Percentiles rank a stretch among this genome's conserved stretches.
Evolutionary conservation across 2,797 vertebrate species (phyloP).

Genomic region (Lacerta viridis): DNA sequence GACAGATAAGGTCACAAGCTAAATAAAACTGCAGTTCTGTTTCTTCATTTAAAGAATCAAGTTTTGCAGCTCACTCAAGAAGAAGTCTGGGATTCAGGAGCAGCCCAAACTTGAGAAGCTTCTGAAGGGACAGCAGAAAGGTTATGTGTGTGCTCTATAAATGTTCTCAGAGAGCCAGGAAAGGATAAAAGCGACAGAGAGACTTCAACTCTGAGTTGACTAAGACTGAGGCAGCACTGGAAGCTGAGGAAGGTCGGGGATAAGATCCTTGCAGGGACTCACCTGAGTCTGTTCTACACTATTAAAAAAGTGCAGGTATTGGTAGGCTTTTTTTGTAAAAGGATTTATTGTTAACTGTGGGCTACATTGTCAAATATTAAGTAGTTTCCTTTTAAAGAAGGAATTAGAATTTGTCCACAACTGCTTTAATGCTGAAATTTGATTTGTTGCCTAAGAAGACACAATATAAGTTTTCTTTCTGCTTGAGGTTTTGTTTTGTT

Average conservation of each 20-base stretch:
- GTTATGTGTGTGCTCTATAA: too few species aligned
- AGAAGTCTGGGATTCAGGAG: constrained; percentile 95
- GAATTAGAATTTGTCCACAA: not conserved
- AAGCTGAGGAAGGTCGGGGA: constrained; percentile 98
- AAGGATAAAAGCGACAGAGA: constrained; percentile 92
- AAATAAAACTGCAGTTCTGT: not conserved
- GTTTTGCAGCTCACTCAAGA: constrained; percentile 95
- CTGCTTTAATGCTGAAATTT: not conserved
- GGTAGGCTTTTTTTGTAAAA: too few species aligned
- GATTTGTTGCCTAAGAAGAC: not conserved
- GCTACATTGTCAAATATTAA: not conserved
- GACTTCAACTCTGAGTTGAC: constrained; percentile 97
- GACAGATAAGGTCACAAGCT: not conserved
- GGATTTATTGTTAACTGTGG: not conserved
- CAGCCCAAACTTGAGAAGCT: constrained; percentile 95
- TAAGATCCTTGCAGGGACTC: constrained; percentile 97
- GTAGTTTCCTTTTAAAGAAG: not conserved
- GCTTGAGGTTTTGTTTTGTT: not conserved
- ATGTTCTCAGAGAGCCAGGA: constrained; percentile 94
- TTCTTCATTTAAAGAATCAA: constrained; percentile 84
- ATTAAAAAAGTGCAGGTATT: constrained; percentile 96
- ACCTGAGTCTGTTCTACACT: too few species aligned
- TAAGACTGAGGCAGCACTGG: constrained; percentile 95
- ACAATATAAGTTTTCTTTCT: not conserved
- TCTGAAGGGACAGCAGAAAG: constrained; percentile 94